Base-by-base conservation (phyloP, 1,140 invertebrate genomes). In the Drosophila yakuba region DNA sequence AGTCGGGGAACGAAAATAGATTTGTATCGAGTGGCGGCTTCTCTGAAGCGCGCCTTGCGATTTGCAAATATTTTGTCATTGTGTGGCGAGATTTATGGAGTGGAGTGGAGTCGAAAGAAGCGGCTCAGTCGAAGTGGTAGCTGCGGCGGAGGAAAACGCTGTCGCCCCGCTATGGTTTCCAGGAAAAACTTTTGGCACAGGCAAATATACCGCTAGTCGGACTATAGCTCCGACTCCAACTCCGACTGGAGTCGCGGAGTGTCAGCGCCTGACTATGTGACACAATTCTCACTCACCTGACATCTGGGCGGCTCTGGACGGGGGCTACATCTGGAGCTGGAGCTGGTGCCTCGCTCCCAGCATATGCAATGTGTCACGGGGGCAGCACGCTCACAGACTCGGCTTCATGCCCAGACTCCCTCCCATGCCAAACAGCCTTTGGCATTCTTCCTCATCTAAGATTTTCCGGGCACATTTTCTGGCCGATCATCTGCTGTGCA, bases 1-100 rank as follows among this genome's bases (percentile, higher is more conserved):
- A 74, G 71, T 43, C 28, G 39, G 72, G 47, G 39, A 76, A 80
- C 81, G 80, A 89, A 91, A 91, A 91, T 91, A 91, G 89, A 91
- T 91, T 91, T 91, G 89, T 91, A 91, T 91, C 89, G 76, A 90
- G 74, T 75, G 89, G 89, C 89, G 89, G 89, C 84, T 89, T 81
- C 81, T 91, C 84, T 91, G 78, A 81, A 89, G 84, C 79, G 75
- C 88, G 84, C 90, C 85, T 89, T 89, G 83, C 86, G 89, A 91
- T 91, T 91, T 91, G 89, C 89, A 89, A 91, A 91, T 91, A 91
- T 91, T 91, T 91, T 91, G 89, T 91, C 89, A 91, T 91, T 91
- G 89, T 89, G 84, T 91, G 81, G 80, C 82, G 78, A 91, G 89
- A 91, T 91, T 91, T 91, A 91, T 91, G 85, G 89, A 91, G 89